phyloP scores from a whole-genome alignment of 2,797 vertebrate species.

The Xenentodon cancila region DNA sequence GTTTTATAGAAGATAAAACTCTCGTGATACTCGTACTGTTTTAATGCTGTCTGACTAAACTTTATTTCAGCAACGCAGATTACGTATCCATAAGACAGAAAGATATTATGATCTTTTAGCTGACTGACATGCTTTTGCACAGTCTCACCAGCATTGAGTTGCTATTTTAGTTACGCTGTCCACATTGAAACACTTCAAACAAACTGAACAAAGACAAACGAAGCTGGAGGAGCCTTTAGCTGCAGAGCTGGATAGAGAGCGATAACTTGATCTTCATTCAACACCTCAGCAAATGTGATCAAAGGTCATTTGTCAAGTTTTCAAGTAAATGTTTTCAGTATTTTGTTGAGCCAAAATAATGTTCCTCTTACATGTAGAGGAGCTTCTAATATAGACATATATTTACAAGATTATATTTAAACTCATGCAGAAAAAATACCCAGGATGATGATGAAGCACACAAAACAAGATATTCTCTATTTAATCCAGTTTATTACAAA shows the following conservation, averaged over 20 bases:
- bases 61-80: neutral
- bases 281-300: neutral
- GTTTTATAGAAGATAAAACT: constrained; percentile 65
- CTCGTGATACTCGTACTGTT: constrained; percentile 29
- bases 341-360: neutral
- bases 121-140: too few species aligned
- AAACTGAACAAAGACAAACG: neutral
- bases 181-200: neutral
- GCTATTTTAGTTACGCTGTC: neutral
- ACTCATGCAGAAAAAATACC: neutral
- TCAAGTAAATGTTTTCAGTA: neutral
- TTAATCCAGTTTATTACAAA: constrained; percentile 86
- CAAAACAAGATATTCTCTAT: constrained; percentile 25
- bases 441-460: neutral
- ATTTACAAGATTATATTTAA: too few species aligned
- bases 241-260: neutral
- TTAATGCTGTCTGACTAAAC: constrained; percentile 3
- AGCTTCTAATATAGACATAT: too few species aligned
- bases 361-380: too few species aligned
- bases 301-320: neutral
- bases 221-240: neutral
- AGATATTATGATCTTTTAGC: neutral
- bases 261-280: neutral
- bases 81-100: neutral
- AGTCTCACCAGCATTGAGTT: neutral